Evolutionary conservation across 2,113 vertebrate species (phyloP).

Genomic region (Pimephales promelas): DNA sequence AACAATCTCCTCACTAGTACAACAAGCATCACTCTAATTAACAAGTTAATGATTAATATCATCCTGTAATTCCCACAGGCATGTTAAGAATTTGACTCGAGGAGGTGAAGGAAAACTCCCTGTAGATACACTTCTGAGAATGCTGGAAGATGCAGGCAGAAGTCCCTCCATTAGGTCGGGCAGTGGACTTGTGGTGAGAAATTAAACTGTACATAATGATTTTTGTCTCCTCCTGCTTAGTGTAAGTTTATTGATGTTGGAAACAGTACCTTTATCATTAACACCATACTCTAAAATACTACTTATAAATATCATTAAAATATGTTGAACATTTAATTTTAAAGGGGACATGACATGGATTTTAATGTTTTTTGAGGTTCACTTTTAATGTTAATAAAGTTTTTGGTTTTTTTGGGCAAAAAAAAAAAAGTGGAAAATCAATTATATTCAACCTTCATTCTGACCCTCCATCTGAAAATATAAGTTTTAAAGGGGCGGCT

Average conservation of each 20-base stretch:
- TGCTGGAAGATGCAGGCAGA: constrained; percentile 80
- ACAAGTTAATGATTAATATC: neutral
- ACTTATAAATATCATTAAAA: neutral
- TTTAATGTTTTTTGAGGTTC: too few relatives aligned
- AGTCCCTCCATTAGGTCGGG: constrained; percentile 72
- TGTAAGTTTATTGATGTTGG: neutral
- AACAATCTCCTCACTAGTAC: too few relatives aligned
- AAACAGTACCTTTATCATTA: too few relatives aligned
- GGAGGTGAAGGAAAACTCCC: constrained; percentile 84
- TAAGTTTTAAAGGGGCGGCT: too few relatives aligned
- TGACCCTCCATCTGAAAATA: too few relatives aligned
- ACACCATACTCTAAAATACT: neutral
- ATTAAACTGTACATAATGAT: neutral
- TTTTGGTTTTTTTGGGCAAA: too few relatives aligned
- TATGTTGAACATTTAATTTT: neutral
- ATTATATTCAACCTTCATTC: too few relatives aligned
- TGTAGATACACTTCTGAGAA: constrained; percentile 81
- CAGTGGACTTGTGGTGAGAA: constrained; percentile 61
- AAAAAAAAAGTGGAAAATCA: too few relatives aligned
- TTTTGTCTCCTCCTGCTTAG: neutral
- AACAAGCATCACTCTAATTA: neutral
- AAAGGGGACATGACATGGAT: too few relatives aligned
- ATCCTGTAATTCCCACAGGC: constrained; percentile 67
- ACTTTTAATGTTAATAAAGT: too few relatives aligned
- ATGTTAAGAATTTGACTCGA: constrained; percentile 87